phyloP scores from a whole-genome alignment of 2,797 vertebrate genomes.

The Xyrichtys novacula region DNA sequence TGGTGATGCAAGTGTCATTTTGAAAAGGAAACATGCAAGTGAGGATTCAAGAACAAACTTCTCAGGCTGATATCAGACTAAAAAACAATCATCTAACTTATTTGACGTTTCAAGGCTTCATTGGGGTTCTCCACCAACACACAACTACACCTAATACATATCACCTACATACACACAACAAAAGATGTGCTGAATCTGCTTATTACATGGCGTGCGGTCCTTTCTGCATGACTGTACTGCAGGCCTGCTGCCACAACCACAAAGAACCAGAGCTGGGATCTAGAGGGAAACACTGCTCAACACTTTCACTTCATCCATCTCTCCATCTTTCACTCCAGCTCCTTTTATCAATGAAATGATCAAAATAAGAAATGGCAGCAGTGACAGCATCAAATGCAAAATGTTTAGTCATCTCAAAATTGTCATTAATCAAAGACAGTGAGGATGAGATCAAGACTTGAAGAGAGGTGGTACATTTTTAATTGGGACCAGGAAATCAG shows the following conservation, averaged over 20 bases:
- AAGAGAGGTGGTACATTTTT: no score
- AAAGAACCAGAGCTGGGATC: constrained; percentile 20
- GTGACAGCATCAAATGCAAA: no score
- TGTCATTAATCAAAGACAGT: not conserved
- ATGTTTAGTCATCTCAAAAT: not conserved
- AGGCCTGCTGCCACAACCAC: constrained; percentile 17
- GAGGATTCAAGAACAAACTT: constrained; percentile 16
- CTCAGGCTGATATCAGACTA: not conserved
- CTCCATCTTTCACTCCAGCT: not conserved
- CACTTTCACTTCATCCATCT: constrained; percentile 2
- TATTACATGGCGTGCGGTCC: constrained; percentile 11
- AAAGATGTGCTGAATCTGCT: not conserved
- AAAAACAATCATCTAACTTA: constrained; percentile 7
- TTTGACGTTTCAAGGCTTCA: not conserved
- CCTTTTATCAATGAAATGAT: not conserved
- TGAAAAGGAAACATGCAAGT: constrained; percentile 43
- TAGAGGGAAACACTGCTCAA: not conserved
- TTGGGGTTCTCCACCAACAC: not conserved
- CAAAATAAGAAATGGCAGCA: no score
- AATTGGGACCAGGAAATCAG: not conserved
- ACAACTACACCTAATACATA: not conserved
- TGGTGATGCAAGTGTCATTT: constrained; percentile 46
- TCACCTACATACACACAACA: constrained; percentile 1
- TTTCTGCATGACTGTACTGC: constrained; percentile 6
- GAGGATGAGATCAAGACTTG: not conserved